Conservation (phyloP, 2,113 vertebrate species). For the Leptocoma aspasia region DNA sequence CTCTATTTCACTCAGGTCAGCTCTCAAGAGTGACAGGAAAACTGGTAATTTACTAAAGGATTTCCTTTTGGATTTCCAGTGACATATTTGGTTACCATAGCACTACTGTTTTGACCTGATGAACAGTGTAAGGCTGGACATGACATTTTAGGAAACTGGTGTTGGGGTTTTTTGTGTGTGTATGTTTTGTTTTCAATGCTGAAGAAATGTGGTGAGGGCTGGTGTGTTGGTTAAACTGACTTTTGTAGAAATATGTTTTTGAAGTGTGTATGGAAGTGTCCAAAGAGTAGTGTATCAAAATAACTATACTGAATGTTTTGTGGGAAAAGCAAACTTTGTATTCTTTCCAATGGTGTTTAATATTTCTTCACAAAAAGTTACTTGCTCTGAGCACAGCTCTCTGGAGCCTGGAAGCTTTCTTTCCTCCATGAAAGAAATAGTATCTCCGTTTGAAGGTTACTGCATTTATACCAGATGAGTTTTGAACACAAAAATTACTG, state of each 20-base stretch:
- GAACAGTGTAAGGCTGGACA: neutral
- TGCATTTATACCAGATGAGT: neutral
- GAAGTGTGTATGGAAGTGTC: neutral
- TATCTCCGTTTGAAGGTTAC: neutral
- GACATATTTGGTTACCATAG: neutral
- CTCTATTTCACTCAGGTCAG: neutral
- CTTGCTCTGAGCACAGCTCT: neutral
- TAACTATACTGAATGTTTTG: neutral
- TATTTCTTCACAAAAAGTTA: neutral
- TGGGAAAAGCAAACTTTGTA: neutral
- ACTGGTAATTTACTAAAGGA: conserved; percentile 7
- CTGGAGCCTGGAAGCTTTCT: neutral
- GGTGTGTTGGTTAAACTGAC: neutral
- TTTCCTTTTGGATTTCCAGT: conserved; percentile 20
- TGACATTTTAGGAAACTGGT: neutral
- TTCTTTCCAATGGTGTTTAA: neutral
- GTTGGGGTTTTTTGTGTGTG: neutral
- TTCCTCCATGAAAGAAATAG: neutral
- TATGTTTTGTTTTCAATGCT: neutral
- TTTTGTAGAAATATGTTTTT: neutral
- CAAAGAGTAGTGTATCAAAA: neutral
- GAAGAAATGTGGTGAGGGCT: neutral
- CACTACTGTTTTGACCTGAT: neutral
- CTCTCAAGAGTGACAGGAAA: conserved; percentile 22
- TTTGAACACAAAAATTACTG: neutral